Evolutionary conservation across 2,113 vertebrate genomes (phyloP), one percentile per base, ranked within the genome.

Genomic region (Spilogale gracilis): DNA sequence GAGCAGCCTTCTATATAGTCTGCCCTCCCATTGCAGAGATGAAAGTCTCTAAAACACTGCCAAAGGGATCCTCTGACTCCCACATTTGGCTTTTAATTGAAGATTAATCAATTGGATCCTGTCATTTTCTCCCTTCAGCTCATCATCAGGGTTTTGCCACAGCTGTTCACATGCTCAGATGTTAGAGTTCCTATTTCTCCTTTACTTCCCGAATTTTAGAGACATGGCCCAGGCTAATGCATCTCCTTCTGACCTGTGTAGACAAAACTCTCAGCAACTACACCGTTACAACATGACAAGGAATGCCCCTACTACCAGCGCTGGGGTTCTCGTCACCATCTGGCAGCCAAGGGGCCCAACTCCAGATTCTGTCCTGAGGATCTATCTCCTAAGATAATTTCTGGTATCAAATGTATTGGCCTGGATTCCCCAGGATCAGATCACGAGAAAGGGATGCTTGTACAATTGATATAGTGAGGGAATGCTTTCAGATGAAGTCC

Each of bases 171-270:
- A 65, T n/a, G 45, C 32, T 23, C 4, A 7, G 87, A 54, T 56
- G 23, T 65, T 38, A 10, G 1, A 2, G 32, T 25, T 6, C 2
- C 27, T 11, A 0, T 25, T n/a, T 43, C 54, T 23, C 43, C 58
- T 25, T 4, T 13, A 0, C 1, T 23, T 69, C 76, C 21, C 52
- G 14, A 18, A 30, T 18, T 18, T 83, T 67, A 17, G 87, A 58
- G 50, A 38, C 30, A 1, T 0, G 4, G 12, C 30, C 1, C 11
- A 8, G 67, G 61, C 0, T 1, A 23, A 56, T 0, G 38, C 52
- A 4, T 16, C 0, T 3, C 43, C 14, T 38, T 74, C 12, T 16
- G 4, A 1, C 63, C 86, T 23, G 2, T 21, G 0, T 2, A 25
- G 74, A 69, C 50, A 38, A 73, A 9, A 30, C 6, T 21, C 50